phyloP scores from a whole-genome alignment of 1,140 invertebrate species.

The Brachionus sp. region DNA sequence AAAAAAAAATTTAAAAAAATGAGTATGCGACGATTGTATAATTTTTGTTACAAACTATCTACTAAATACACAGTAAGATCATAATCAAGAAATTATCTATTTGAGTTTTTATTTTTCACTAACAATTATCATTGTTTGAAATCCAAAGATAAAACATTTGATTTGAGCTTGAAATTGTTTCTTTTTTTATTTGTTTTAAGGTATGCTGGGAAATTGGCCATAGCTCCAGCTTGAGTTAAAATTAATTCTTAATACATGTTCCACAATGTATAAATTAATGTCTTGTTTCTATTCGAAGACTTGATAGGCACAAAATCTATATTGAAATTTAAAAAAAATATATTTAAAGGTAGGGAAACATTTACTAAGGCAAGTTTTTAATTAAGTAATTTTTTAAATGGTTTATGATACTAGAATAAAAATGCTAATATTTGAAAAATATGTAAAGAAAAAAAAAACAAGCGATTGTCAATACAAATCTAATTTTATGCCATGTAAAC shows the following conservation, averaged over 20 bases:
- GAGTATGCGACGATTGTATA: not conserved
- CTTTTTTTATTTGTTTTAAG: not conserved
- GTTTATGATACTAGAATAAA: not conserved
- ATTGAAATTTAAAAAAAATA: not conserved
- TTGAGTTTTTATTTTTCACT: not conserved
- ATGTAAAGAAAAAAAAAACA: not conserved
- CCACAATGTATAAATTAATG: not conserved
- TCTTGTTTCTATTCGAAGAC: not conserved
- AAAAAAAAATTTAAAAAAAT: too few species aligned
- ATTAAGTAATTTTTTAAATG: not conserved
- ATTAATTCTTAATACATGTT: not conserved
- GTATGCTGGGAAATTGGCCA: not conserved
- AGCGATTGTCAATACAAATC: not conserved
- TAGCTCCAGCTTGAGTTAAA: not conserved
- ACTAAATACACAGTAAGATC: not conserved
- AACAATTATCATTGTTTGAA: not conserved
- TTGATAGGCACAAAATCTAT: not conserved
- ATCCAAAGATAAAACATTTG: not conserved
- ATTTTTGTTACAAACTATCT: not conserved
- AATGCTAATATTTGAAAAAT: not conserved
- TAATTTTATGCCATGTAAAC: not conserved
- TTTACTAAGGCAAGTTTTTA: not conserved
- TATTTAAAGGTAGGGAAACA: not conserved
- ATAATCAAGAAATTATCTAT: not conserved
- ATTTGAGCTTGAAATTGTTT: not conserved